Base-by-base conservation (phyloP, 2,888 invertebrate genomes). In the Caenorhabditis zanzibari region DNA sequence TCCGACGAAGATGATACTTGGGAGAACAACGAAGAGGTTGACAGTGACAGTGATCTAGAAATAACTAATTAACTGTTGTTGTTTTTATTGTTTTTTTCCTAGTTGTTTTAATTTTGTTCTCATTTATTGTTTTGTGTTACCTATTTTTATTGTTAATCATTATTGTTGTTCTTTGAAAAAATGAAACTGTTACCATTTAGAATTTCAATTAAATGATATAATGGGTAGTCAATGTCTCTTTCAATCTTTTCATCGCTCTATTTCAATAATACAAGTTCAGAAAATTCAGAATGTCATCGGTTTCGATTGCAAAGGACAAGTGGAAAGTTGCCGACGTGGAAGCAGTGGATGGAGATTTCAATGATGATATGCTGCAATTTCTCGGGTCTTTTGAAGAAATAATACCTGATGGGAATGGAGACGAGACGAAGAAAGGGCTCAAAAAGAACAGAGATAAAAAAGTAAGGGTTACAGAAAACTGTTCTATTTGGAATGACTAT, bases 381-480 rank as follows among this genome's bases (percentile, higher is more conserved):
- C 44, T 89, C 10, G 86, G 85, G 1, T 81, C 85, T 10, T 89
- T 89, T 71, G 86, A 89, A 72, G 88, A 87, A 81, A 58, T 87
- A 28, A 56, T 87, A 19, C 85, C 85, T 5, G 82, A 83, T 54
- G 63, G 58, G 16, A 41, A 64, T 19, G 64, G 5, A 16, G 52
- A 52, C 24, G 56, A 38, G n/a, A n/a, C n/a, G n/a, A n/a, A n/a
- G n/a, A n/a, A n/a, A n/a, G n/a, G n/a, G n/a, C n/a, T n/a, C n/a
- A n/a, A n/a, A n/a, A n/a, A n/a, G n/a, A 44, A 56, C 28, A 52
- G 28, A 54, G 26, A 24, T 26, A 14, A 24, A 12, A 26, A 12
- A 26, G 12, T 0, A 24, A 12, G 24, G n/a, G n/a, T n/a, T n/a
- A n/a, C n/a, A n/a, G n/a, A n/a, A n/a, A n/a, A n/a, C n/a, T n/a